Evolutionary conservation across 1,140 invertebrate genomes (phyloP).

Genomic region (Philaenus spumarius): DNA sequence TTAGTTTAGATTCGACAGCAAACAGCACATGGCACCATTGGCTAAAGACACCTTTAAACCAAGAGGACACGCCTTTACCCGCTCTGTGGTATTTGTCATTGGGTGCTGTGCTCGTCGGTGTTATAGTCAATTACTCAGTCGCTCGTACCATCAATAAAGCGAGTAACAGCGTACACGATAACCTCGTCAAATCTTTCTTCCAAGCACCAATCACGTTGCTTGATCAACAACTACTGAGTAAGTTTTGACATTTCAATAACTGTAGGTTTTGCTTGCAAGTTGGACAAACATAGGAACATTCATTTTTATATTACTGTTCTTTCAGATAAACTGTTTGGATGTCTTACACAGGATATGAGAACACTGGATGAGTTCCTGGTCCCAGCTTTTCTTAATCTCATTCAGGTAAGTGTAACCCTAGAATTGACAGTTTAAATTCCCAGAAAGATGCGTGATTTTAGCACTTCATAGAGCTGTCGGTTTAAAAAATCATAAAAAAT

Average conservation of each 20-base stretch:
- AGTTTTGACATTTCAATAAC: too few relatives aligned
- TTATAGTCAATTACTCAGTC: neutral
- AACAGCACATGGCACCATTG: conserved; percentile 9
- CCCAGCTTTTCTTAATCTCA: conserved; percentile 6
- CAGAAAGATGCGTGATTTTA: too few relatives aligned
- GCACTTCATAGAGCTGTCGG: too few relatives aligned
- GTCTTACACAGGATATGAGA: conserved; percentile 4
- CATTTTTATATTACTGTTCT: too few relatives aligned
- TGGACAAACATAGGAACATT: too few relatives aligned
- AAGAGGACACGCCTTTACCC: conserved; percentile 6
- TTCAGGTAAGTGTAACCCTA: too few relatives aligned
- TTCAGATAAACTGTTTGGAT: conserved; percentile 6
- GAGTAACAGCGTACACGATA: neutral
- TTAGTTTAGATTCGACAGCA: neutral
- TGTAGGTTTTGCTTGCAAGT: too few relatives aligned
- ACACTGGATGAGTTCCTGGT: conserved; percentile 9
- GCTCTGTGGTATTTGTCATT: conserved; percentile 8
- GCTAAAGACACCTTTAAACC: conserved; percentile 2
- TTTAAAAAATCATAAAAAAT: too few relatives aligned
- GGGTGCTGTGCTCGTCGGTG: neutral
- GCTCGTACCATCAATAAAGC: conserved; percentile 1
- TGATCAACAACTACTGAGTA: conserved; percentile 7
- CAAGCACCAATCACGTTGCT: conserved; percentile 5
- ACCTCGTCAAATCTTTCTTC: neutral
- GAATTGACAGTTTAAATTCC: too few relatives aligned